Conservation (phyloP, 92 coral and sea anemone genomes). For the Palythoa grandiflora region DNA sequence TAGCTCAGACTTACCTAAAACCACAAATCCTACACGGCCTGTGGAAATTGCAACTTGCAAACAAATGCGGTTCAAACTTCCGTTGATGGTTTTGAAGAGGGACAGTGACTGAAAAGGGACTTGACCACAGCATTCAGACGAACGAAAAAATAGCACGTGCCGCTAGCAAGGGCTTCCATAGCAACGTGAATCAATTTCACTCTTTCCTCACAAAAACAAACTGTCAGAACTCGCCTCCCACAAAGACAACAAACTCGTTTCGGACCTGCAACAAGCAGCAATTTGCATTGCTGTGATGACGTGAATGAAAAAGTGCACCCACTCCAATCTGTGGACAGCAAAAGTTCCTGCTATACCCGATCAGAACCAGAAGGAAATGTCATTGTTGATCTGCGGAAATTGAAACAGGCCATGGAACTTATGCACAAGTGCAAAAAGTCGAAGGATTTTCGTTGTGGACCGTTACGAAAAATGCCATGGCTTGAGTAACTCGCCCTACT, state of each 20-base stretch:
- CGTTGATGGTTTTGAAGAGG: conserved; percentile 28
- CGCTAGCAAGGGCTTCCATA: conserved; percentile 29
- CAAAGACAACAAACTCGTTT: conserved; percentile 22
- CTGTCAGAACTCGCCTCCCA: conserved; percentile 22
- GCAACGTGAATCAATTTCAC: conserved; percentile 22
- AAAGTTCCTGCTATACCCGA: no score
- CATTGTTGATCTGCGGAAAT: no score
- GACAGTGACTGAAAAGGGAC: conserved; percentile 11
- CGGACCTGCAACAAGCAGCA: conserved; percentile 19
- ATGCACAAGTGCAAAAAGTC: no score
- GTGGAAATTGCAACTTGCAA: neutral
- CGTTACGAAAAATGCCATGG: no score
- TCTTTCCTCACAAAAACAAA: conserved; percentile 6
- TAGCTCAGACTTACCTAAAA: no score
- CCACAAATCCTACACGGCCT: no score
- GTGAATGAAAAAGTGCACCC: no score
- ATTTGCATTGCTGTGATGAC: neutral
- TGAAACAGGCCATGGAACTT: no score
- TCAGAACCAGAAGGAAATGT: no score
- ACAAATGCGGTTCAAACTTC: conserved; percentile 13
- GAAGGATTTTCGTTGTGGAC: no score
- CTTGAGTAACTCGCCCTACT: no score
- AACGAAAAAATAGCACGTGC: conserved; percentile 41
- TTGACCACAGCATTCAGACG: conserved; percentile 32
- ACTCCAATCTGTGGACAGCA: no score